Percentiles rank a stretch among this genome's conserved stretches.
Evolutionary conservation across 2,888 invertebrate species (phyloP).

Genomic region (Mylabris sibirica): DNA sequence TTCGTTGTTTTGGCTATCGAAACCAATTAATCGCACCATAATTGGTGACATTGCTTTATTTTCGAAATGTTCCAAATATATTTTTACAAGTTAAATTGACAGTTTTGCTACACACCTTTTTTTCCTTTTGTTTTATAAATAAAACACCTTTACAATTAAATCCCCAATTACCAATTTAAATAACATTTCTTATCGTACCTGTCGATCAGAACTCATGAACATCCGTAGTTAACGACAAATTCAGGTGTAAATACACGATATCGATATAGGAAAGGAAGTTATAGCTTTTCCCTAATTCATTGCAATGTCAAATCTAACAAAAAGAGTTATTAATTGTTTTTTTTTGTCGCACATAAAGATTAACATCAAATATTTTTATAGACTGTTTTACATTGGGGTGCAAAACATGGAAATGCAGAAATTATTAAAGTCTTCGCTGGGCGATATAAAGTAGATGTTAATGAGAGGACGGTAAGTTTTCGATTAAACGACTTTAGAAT

Average conservation of each 20-base stretch:
- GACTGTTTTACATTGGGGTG: conserved; percentile 97
- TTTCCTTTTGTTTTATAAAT: neutral
- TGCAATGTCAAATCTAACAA: conserved; percentile 18
- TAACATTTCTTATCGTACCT: conserved; percentile 26
- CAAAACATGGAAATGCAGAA: conserved; percentile 91
- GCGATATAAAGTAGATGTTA: conserved; percentile 82
- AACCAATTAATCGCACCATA: conserved; percentile 8
- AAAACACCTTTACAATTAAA: conserved; percentile 16
- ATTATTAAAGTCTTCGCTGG: conserved; percentile 92
- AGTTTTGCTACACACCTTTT: neutral
- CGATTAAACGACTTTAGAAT: neutral
- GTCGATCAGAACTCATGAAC: conserved; percentile 30
- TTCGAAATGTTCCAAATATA: conserved; percentile 5
- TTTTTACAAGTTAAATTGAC: conserved; percentile 13
- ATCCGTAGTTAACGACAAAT: conserved; percentile 47
- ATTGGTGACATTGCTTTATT: conserved; percentile 2
- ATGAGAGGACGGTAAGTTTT: conserved; percentile 83
- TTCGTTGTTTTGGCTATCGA: neutral
- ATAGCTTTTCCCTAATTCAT: conserved; percentile 21
- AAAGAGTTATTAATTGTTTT: conserved; percentile 39
- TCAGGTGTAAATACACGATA: conserved; percentile 46
- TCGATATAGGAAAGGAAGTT: conserved; percentile 41
- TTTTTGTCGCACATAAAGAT: conserved; percentile 24
- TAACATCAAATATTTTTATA: conserved; percentile 64
- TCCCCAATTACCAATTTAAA: conserved; percentile 44